A percentile compares a stretch with the other conserved stretches of the same genome.
phyloP scores from a whole-genome alignment of 2,888 invertebrate genomes.

The Drosophila lacicola region DNA sequence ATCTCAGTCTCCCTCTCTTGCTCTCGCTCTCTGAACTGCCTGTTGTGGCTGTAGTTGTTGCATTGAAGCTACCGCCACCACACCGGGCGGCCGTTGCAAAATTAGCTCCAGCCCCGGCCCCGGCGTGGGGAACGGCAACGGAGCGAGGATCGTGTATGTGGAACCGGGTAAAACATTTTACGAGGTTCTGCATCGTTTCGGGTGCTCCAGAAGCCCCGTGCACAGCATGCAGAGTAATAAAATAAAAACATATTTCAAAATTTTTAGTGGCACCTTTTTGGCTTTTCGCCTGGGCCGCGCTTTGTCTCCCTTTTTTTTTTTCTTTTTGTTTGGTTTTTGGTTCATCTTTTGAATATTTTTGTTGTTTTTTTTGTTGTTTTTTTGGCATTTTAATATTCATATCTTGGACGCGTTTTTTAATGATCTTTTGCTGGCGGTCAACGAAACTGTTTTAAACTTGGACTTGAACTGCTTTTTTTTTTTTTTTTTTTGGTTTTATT shows the following conservation, averaged over 20 bases:
- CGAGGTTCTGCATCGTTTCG: slow-evolving; percentile 74
- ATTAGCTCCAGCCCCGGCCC: slow-evolving; percentile 56
- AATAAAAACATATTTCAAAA: slow-evolving; percentile 82
- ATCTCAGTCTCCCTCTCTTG: not conserved
- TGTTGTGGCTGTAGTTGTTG: slow-evolving; percentile 39
- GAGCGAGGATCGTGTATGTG: slow-evolving; percentile 7
- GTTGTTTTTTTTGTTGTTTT: slow-evolving; percentile 22
- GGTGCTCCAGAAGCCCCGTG: slow-evolving; percentile 79
- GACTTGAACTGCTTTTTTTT: slow-evolving; percentile 40
- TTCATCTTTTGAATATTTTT: slow-evolving; percentile 22
- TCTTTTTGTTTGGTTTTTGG: slow-evolving; percentile 19
- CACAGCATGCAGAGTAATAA: slow-evolving; percentile 80
- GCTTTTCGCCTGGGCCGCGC: slow-evolving; percentile 21
- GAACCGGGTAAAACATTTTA: slow-evolving; percentile 44
- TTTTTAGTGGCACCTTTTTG: slow-evolving; percentile 79
- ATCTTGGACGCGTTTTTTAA: slow-evolving; percentile 72
- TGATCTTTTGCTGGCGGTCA: slow-evolving; percentile 73
- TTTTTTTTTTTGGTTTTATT: slow-evolving; percentile 17
- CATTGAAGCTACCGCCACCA: slow-evolving; percentile 70
- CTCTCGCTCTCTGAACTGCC: not conserved
- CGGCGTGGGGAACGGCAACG: not conserved
- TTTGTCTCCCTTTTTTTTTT: slow-evolving; percentile 33
- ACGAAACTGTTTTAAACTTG: slow-evolving; percentile 55
- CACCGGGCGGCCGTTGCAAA: slow-evolving; percentile 78
- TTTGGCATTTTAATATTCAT: slow-evolving; percentile 75